Percentiles rank a stretch among this genome's conserved stretches.
Conservation (phyloP, 92 coral and sea anemone genomes). For the Metridium senile region DNA sequence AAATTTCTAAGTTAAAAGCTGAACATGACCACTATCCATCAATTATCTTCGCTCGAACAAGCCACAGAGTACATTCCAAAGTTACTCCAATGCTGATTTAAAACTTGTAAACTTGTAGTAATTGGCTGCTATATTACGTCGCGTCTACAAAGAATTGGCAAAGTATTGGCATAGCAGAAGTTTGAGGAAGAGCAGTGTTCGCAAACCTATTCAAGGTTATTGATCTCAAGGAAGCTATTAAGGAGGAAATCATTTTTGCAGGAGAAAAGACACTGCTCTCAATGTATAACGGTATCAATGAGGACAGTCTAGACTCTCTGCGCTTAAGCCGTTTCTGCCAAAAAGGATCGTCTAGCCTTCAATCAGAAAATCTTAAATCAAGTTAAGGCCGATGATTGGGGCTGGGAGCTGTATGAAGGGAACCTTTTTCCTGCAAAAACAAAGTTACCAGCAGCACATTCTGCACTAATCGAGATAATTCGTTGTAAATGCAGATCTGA, state of each 20-base stretch:
- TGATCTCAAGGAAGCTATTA: constrained; percentile 5
- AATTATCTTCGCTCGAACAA: no score
- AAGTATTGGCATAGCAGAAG: no score
- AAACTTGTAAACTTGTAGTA: no score
- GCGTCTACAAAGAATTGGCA: no score
- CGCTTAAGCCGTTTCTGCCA: constrained; percentile 34
- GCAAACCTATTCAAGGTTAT: no score
- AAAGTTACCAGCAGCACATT: constrained; percentile 45
- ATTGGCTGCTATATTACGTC: no score
- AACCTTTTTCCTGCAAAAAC: constrained; percentile 28
- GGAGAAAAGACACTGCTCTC: neutral
- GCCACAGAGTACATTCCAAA: no score
- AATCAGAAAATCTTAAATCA: constrained; percentile 42
- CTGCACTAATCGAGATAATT: constrained; percentile 39
- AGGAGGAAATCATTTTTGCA: constrained; percentile 6
- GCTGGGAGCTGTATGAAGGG: constrained; percentile 33
- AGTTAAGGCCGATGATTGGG: constrained; percentile 37
- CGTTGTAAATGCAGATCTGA: constrained; percentile 41
- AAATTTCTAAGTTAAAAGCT: no score
- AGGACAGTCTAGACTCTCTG: constrained; percentile 28
- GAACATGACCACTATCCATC: no score
- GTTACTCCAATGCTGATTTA: no score
- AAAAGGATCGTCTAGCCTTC: constrained; percentile 36
- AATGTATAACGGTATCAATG: constrained; percentile 29
- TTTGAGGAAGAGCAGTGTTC: no score